A percentile compares a stretch with the other conserved stretches of the same genome.
These are phyloP conservation scores for Galagoides demidoff DNA, from an alignment of 2,797 vertebrate genomes.

Conservation along the genomic window DNA sequence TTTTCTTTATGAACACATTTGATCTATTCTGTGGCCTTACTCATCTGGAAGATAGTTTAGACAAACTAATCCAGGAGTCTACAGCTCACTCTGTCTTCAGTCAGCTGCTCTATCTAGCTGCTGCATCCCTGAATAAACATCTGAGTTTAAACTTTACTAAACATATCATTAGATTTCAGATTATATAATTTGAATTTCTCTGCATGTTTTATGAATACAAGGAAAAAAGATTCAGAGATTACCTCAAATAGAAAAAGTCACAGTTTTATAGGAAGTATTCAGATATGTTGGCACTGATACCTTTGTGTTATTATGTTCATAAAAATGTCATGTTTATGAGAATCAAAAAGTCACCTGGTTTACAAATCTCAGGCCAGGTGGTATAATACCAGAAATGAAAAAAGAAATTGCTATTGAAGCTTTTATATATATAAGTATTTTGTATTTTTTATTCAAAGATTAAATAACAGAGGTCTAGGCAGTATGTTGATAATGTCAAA, in stretches of 20 bases:
- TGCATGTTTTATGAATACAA: neutral
- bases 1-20: conserved; percentile 34
- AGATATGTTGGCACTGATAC: conserved; percentile 43
- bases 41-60: neutral
- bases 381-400: conserved; percentile 4
- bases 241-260: conserved; percentile 62
- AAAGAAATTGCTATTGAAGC: neutral
- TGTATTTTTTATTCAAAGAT: conserved; percentile 32
- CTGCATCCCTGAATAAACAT: conserved; percentile 22
- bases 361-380: neutral
- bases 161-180: conserved; percentile 36
- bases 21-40: neutral
- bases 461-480: conserved; percentile 34
- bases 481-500: conserved; percentile 36
- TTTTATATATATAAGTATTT: neutral
- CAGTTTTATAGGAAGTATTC: conserved; percentile 46
- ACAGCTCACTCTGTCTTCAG: neutral
- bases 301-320: conserved; percentile 12
- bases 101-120: neutral
- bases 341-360: conserved; percentile 47
- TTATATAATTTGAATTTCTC: conserved; percentile 39
- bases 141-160: conserved; percentile 11
- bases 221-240: neutral
- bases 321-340: conserved; percentile 61
- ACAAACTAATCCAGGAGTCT: neutral